These are phyloP conservation scores for Drosophila kurseongensis DNA, from an alignment of 1,140 invertebrate genomes.

Conservation along the genomic window DNA sequence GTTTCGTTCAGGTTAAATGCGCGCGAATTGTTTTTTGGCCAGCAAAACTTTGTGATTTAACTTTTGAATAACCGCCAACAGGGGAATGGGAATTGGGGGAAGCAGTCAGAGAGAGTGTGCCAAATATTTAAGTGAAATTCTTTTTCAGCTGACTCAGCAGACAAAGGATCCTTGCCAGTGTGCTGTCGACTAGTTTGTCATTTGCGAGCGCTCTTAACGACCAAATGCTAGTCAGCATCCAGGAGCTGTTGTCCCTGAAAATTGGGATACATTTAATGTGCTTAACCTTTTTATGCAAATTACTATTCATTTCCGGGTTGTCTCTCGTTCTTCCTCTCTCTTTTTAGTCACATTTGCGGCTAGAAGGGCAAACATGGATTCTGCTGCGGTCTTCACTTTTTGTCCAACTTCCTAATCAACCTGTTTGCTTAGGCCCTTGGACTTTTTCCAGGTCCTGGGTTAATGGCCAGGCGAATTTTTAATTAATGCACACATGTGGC, in stretches of 20 bases:
- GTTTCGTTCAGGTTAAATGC: slow-evolving; percentile 80
- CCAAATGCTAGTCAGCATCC: slow-evolving; percentile 30
- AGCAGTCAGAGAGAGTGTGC: slow-evolving; percentile 46
- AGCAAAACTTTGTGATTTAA: slow-evolving; percentile 77
- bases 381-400: slow-evolving; percentile 28
- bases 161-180: slow-evolving; percentile 9
- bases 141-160: slow-evolving; percentile 43
- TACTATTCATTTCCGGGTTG: slow-evolving; percentile 24
- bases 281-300: slow-evolving; percentile 81
- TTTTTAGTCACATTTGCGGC: slow-evolving; percentile 66
- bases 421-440: slow-evolving; percentile 67
- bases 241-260: slow-evolving; percentile 26
- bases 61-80: slow-evolving; percentile 71
- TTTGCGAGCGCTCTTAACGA: slow-evolving; percentile 52
- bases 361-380: slow-evolving; percentile 60
- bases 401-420: slow-evolving; percentile 65
- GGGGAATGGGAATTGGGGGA: background rate
- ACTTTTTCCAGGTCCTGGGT: slow-evolving; percentile 5
- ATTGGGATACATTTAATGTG: slow-evolving; percentile 70
- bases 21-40: slow-evolving; percentile 78
- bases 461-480: slow-evolving; percentile 54
- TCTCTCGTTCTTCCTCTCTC: background rate
- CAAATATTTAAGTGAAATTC: slow-evolving; percentile 74
- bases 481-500: slow-evolving; percentile 56
- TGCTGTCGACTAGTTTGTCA: slow-evolving; percentile 62